Evolutionary conservation across 2,888 invertebrate species (phyloP).

Genomic region (Meganola albula): DNA sequence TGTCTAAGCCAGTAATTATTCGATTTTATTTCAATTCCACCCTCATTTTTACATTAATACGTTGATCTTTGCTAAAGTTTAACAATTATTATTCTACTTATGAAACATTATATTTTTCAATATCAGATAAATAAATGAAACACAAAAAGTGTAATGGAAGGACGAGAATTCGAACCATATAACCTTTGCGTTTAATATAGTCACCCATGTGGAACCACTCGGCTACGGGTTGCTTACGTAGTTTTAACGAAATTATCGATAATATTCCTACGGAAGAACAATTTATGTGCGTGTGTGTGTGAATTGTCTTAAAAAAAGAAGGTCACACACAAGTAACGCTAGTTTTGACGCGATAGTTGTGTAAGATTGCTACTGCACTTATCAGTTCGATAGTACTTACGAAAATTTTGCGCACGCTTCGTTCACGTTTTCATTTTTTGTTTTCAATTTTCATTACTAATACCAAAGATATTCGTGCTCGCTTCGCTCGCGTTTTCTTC

Average conservation of each 20-base stretch:
- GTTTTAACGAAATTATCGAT: background rate
- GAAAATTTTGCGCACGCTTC: no score
- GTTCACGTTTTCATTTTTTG: no score
- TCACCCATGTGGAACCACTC: background rate
- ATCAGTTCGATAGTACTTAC: no score
- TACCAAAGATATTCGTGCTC: no score
- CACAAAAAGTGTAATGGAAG: background rate
- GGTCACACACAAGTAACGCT: background rate
- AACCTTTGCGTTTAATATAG: background rate
- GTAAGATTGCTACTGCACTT: background rate
- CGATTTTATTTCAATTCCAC: background rate
- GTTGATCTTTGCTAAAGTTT: slow-evolving; percentile 1
- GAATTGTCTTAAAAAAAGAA: background rate
- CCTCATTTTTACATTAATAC: background rate
- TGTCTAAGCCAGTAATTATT: slow-evolving; percentile 1
- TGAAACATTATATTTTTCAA: background rate
- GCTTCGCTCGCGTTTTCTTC: no score
- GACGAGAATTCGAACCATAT: background rate
- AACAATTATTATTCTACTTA: background rate
- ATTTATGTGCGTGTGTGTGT: background rate
- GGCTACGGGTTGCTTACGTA: background rate
- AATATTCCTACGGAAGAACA: background rate
- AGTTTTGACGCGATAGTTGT: background rate
- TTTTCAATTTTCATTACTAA: no score
- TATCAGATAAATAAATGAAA: slow-evolving; percentile 1